phyloP scores from a whole-genome alignment of 2,113 vertebrate species.

The Proteles cristata region DNA sequence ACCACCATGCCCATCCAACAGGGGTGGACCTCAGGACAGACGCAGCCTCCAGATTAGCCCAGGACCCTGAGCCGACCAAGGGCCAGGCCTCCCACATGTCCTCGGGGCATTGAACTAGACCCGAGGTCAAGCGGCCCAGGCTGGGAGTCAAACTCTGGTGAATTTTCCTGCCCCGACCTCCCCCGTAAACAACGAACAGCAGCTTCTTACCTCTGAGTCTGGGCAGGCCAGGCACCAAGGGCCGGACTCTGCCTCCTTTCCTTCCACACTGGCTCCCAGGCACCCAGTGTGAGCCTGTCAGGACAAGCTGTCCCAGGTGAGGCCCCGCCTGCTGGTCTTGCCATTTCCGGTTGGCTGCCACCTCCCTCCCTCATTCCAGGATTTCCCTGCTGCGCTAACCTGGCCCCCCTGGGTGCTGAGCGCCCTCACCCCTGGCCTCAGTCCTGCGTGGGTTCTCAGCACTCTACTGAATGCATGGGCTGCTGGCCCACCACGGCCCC shows the following conservation, averaged over 20 bases:
- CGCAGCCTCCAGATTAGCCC: background rate
- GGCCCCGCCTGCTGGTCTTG: conserved; percentile 56
- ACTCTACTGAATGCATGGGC: background rate
- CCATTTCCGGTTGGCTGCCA: conserved; percentile 52
- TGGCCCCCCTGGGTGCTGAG: background rate
- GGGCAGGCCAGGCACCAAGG: background rate
- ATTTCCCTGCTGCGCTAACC: background rate
- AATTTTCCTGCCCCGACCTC: background rate
- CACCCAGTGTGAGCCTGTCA: conserved; percentile 12
- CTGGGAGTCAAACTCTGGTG: background rate
- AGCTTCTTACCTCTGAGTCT: conserved; percentile 49
- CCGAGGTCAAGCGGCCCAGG: background rate
- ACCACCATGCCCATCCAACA: background rate
- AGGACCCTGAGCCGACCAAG: background rate
- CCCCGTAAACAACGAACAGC: background rate
- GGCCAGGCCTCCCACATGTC: background rate
- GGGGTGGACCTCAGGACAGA: background rate
- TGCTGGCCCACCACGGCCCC: background rate
- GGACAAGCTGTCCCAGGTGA: conserved; percentile 12
- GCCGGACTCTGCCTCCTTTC: background rate
- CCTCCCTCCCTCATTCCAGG: background rate
- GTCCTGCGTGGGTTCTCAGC: background rate
- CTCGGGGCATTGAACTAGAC: background rate
- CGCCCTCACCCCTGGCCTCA: background rate
- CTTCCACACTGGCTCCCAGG: background rate